Evolutionary conservation across 2,113 vertebrate species (phyloP), one percentile per base, ranked within the genome.

Genomic region (Oreocharis arfaki): DNA sequence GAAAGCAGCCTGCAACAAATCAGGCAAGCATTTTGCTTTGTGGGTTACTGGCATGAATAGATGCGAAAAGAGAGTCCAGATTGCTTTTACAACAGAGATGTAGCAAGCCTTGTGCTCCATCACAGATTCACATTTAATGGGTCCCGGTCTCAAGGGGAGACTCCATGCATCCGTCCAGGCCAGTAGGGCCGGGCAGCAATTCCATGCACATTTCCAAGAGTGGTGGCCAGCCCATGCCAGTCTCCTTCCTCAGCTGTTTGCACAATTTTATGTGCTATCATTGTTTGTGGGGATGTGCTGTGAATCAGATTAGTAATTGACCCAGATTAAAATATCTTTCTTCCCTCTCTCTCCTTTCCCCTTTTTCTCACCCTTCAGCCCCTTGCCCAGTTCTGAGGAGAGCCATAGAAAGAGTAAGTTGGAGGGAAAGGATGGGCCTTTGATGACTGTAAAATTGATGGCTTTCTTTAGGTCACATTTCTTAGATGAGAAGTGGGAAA

Each of bases 11-110:
- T 67, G 56, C 47, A 56, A 67, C 88, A 84, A 84, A 67, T 78
- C 52, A 93, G 71, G 63, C n/a, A 86, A 81, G 30, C 44, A 20
- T 92, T 92, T 86, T 85, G 80, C 64, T 80, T 87, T 81, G 76
- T 67, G 79, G 26, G 30, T 44, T 81, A 57, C 28, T 61, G 83
- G 39, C 42, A 50, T n/a, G 42, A 90, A 92, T 60, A 90, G 64
- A 59, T 73, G 65, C 69, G 73, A 92, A 83, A 67, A 80, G 75
- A 60, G 24, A 0, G 11, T 46, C 82, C 57, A 67, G 60, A 35
- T 88, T 89, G 83, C 47, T 90, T 83, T 92, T 74, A 55, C 56
- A 89, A 55, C 26, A 39, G 79, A 57, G 30, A 42, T 0, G 4
- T 46, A 44, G 63, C 4, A 11, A 86, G 68, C 52, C 60, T 74